Evolutionary conservation across 30 jellyfish, hydroid and myxozoan species (phyloP), one percentile per base, ranked within the genome.

Genomic region (Sanderia malayensis): DNA sequence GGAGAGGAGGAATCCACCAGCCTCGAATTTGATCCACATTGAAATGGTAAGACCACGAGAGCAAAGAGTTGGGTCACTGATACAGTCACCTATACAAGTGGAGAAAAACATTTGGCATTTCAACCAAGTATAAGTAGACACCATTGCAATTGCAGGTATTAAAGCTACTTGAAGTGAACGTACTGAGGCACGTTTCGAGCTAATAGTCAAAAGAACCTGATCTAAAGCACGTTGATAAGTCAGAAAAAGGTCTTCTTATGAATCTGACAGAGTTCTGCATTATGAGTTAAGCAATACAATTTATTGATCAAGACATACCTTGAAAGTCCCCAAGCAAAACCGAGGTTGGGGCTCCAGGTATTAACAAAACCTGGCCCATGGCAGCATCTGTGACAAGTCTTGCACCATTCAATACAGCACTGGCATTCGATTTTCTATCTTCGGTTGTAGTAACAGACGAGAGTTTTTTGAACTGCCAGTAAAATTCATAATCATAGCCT

Each of bases 41-140:
- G 86, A 70, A 11, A 82, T 64, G 19, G 86, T 57, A 4, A 82
- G 82, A 22, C 94, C 94, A 27, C 46, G 4, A 15, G 60, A 46
- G 62, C 94, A 82, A 30, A 71, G 77, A 24, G 94, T 2, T 23
- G 94, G 94, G 63, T 83, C 44, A 88, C 95, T 73, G 34, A 83
- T 73, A 57, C 95, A 73, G 73, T 83, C 84, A 63, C 44, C 95
- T 83, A 72, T 6, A 34, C 46, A 33, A 33, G 67, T 26, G 22
- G 41, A 17, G 4, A 2, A 0, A 20, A 10, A 61, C 8, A 20
- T 28, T n/a, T 20, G 29, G 8, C 7, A n/a, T n/a, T n/a, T n/a
- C n/a, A n/a, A n/a, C n/a, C n/a, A n/a, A n/a, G n/a, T n/a, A n/a
- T n/a, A n/a, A n/a, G n/a, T n/a, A n/a, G n/a, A n/a, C n/a, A n/a